Conservation (phyloP, 2,113 vertebrate species). For the Cyphomyrus discorhynchus region DNA sequence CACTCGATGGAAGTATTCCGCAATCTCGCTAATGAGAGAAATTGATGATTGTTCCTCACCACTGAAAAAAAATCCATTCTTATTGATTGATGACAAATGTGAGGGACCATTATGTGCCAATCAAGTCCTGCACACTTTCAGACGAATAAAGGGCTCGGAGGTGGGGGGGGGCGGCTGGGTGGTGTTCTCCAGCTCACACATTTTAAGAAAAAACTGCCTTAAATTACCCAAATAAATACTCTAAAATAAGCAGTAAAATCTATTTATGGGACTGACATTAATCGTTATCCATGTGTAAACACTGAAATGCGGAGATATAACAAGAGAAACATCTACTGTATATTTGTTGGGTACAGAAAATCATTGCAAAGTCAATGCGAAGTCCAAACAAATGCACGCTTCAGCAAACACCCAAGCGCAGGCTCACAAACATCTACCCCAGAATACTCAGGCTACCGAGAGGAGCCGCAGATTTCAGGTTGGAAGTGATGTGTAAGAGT, state of each 20-base stretch:
- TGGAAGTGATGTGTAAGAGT: background rate
- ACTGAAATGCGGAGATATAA: background rate
- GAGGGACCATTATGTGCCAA: constrained; percentile 37
- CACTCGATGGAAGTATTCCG: background rate
- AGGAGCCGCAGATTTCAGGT: background rate
- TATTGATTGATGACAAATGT: constrained; percentile 31
- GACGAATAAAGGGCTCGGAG: constrained; percentile 10
- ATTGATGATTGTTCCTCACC: constrained; percentile 3
- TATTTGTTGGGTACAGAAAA: background rate
- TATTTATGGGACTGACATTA: background rate
- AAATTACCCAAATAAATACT: background rate
- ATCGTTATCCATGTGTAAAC: background rate
- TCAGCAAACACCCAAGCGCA: background rate
- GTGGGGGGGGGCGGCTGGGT: background rate
- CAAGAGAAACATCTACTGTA: background rate
- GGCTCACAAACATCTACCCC: background rate
- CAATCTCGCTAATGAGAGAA: constrained; percentile 14
- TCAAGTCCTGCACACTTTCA: constrained; percentile 34
- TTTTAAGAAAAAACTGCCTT: constrained; percentile 9
- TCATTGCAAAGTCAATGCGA: background rate
- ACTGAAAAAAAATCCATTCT: constrained; percentile 32
- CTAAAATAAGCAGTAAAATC: background rate
- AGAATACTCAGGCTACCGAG: background rate
- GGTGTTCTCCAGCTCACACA: background rate
- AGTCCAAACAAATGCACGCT: background rate